phyloP scores from a whole-genome alignment of 2,888 invertebrate genomes.

The Agonopterix arenella region DNA sequence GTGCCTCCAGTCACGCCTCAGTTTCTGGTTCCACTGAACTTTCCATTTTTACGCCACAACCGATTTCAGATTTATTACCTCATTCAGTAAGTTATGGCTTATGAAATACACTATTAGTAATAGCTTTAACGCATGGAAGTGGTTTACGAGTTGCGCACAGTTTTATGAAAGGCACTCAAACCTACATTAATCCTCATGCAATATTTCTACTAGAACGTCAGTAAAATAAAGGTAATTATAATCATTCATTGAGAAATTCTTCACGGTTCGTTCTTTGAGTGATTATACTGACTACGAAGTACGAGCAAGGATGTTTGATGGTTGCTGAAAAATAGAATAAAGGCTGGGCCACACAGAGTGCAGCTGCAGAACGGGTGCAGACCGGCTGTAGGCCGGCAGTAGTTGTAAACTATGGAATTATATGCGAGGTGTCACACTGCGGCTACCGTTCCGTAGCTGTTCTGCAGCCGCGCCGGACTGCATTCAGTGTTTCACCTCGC shows the following conservation, averaged over 20 bases:
- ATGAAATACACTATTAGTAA: conserved; percentile 5
- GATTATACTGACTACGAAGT: conserved; percentile 19
- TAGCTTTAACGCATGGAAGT: conserved; percentile 2
- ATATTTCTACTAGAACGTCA: conserved; percentile 17
- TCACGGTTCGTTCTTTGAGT: conserved; percentile 29
- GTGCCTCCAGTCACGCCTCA: conserved; percentile 20
- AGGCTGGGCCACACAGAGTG: no score
- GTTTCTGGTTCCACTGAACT: conserved; percentile 14
- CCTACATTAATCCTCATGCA: conserved; percentile 11
- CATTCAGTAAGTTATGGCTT: conserved; percentile 2
- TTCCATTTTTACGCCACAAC: conserved; percentile 27
- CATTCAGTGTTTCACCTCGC: no score
- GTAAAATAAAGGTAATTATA: conserved; percentile 27
- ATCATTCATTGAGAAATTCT: conserved; percentile 36
- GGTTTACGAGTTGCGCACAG: conserved; percentile 1
- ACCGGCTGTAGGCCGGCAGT: no score
- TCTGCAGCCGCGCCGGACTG: no score
- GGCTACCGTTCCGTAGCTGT: no score
- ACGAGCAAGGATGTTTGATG: background rate
- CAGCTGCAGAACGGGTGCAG: no score
- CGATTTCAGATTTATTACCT: conserved; percentile 1
- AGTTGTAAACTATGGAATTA: no score
- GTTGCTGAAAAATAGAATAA: no score
- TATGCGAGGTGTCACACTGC: no score
- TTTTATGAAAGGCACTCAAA: background rate